phyloP scores from a whole-genome alignment of 2,113 vertebrate species.

The Hippopotamus amphibius region DNA sequence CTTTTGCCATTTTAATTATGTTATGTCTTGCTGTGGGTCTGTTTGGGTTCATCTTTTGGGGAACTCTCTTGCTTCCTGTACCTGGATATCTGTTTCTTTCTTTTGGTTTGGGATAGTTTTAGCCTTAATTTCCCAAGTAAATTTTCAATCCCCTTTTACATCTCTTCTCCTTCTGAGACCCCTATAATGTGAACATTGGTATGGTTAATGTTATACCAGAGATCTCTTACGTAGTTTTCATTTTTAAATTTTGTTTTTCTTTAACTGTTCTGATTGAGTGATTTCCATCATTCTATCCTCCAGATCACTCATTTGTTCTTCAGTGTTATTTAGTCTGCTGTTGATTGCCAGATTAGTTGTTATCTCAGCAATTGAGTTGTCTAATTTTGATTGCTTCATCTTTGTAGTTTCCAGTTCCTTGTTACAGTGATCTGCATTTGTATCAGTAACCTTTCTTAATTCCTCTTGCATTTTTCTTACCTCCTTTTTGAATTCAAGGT shows the following conservation, averaged over 20 bases:
- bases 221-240: background rate
- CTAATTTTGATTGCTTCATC: background rate
- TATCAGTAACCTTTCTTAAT: background rate
- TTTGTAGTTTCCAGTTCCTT: background rate
- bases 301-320: background rate
- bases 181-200: background rate
- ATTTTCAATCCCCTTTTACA: background rate
- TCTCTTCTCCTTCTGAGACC: background rate
- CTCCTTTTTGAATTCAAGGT: background rate
- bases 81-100: background rate
- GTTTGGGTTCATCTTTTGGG: background rate
- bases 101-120: background rate
- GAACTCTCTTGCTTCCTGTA: background rate
- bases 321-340: background rate
- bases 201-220: background rate
- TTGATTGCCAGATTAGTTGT: background rate
- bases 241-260: background rate
- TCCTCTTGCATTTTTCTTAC: background rate
- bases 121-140: background rate
- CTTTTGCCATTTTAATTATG: background rate
- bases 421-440: background rate
- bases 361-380: background rate
- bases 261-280: background rate
- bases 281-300: background rate
- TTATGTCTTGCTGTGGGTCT: background rate